These are phyloP conservation scores for Astyanax mexicanus DNA, from an alignment of 2,797 vertebrate species.

Conservation along the genomic window DNA sequence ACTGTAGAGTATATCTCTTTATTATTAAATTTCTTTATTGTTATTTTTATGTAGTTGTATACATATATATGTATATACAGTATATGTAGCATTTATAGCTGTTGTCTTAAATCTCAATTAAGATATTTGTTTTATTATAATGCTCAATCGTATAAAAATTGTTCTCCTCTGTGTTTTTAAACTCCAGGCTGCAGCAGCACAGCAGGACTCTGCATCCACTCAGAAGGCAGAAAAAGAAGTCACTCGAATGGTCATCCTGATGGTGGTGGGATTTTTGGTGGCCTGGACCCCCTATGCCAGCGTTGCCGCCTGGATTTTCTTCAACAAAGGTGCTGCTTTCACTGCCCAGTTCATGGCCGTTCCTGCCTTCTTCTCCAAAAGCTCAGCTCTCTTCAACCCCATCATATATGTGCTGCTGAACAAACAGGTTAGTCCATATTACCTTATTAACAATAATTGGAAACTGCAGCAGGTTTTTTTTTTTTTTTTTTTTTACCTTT, in stretches of 20 bases:
- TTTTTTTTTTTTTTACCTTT: no score
- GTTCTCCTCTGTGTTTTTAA: no score
- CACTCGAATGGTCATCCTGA: constrained; percentile 85
- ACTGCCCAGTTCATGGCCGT: constrained; percentile 80
- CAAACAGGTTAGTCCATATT: constrained; percentile 78
- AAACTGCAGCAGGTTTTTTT: no score
- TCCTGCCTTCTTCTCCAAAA: constrained; percentile 89
- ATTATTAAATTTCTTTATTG: no score
- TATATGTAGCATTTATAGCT: no score
- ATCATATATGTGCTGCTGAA: constrained; percentile 70
- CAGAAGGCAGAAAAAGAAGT: constrained; percentile 89
- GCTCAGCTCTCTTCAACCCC: constrained; percentile 84
- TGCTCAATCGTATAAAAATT: no score
- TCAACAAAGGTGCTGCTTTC: constrained; percentile 80
- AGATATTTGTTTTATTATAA: no score
- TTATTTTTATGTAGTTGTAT: no score
- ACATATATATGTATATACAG: no score
- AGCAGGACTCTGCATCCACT: constrained; percentile 85
- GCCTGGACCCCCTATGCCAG: constrained; percentile 85
- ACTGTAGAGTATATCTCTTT: no score
- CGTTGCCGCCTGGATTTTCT: constrained; percentile 84
- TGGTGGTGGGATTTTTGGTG: constrained; percentile 84
- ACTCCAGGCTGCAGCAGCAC: constrained; percentile 82
- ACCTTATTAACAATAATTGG: background rate
- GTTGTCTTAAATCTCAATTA: no score